Base-by-base conservation (phyloP, 2,797 vertebrate genomes). In the Schizopygopsis malacanthus region DNA sequence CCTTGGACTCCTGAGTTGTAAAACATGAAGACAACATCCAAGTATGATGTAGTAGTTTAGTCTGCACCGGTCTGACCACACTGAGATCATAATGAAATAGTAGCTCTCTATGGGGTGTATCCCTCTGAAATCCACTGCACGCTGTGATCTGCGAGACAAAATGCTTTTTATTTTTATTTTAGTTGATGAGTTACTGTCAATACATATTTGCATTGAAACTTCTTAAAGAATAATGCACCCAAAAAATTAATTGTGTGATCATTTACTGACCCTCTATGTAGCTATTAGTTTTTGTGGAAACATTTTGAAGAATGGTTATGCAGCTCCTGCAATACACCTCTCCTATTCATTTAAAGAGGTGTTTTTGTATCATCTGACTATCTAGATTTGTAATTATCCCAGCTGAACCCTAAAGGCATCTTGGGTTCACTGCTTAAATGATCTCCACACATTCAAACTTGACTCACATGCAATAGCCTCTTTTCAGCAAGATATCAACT, bases 81-180 rank as follows among this genome's bases (percentile, higher is more conserved):
- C 12, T 83, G 70, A 83, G 56, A 47, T 83, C 71, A 63, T 73
- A 75, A 83, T 75, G 56, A 75, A 75, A 75, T 65, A 33, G 81
- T 18, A 50, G 71, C 41, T 83, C 43, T 65, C n/a, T 11, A 22
- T 59, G 45, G 81, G 70, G 70, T 45, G 54, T 61, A 70, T 63
- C 54, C 6, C 25, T 45, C 56, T 39, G 11, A 75, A 50, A 59
- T 47, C 71, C 33, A n/a, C 28, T 45, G 8, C 16, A 61, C 63
- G 18, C 39, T 22, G 37, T 12, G 33, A 81, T 81, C 79, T 59
- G 39, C 6, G 12, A 43, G 28, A 59, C 37, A 33, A 59, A 25
- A 20, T 20, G 56, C 12, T 67, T 22, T 22, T 45, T 82, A 59
- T 45, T 20, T 39, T 37, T 12, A 37, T 73, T 73, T 61, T 16